Evolutionary conservation across 2,888 invertebrate species (phyloP).

Genomic region (Melanargia galathea): DNA sequence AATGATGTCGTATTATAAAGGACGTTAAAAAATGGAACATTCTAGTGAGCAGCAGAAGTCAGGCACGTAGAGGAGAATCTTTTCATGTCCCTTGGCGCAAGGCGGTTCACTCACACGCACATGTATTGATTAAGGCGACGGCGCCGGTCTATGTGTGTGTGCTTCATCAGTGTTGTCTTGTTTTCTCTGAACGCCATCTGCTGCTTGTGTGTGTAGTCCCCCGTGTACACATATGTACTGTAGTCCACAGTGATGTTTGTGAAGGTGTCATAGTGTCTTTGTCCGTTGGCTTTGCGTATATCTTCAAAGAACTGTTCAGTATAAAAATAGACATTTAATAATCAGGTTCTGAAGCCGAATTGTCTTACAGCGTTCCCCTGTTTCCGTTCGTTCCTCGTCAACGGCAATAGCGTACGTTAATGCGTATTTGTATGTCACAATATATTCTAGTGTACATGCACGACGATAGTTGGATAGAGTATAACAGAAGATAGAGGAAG

Average conservation of each 20-base stretch:
- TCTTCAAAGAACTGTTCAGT: conserved; percentile 61
- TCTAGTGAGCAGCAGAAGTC: conserved; percentile 57
- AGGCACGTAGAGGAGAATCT: conserved; percentile 47
- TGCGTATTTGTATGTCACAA: conserved; percentile 79
- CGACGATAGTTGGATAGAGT: conserved; percentile 78
- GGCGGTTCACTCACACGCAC: conserved; percentile 85
- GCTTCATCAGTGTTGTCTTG: conserved; percentile 68
- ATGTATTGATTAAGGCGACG: conserved; percentile 85
- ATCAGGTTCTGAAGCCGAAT: conserved; percentile 62
- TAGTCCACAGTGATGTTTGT: conserved; percentile 75
- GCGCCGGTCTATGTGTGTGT: conserved; percentile 76
- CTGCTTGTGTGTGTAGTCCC: conserved; percentile 64
- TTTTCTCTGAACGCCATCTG: conserved; percentile 45
- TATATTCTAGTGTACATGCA: conserved; percentile 81
- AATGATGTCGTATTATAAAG: not conserved
- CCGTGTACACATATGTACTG: too few species aligned
- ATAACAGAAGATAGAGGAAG: conserved; percentile 78
- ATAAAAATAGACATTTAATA: conserved; percentile 58
- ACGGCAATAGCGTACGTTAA: conserved; percentile 75
- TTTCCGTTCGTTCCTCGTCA: conserved; percentile 62
- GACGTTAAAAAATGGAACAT: conserved; percentile 12
- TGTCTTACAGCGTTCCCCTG: conserved; percentile 69
- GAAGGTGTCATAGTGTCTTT: conserved; percentile 70
- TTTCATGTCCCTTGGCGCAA: conserved; percentile 57
- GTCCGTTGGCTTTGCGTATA: conserved; percentile 64